phyloP scores from a whole-genome alignment of 2,113 vertebrate genomes.

The Solea solea region DNA sequence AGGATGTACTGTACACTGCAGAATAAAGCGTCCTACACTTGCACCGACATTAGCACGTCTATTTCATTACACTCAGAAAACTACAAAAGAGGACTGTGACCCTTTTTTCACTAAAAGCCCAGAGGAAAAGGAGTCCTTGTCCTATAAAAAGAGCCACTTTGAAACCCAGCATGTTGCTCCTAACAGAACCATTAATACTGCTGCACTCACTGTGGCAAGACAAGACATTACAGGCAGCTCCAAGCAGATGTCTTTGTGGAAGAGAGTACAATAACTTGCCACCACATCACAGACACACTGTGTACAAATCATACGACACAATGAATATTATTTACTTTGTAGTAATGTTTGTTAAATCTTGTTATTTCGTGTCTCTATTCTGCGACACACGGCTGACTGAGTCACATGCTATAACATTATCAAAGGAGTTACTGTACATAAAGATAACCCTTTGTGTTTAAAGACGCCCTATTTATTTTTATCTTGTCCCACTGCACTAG shows the following conservation, averaged over 20 bases:
- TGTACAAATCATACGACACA: too few species aligned
- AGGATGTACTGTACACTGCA: constrained; percentile 28
- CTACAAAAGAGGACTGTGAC: constrained; percentile 67
- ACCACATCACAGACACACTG: not conserved
- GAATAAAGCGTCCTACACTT: constrained; percentile 21
- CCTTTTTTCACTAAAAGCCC: constrained; percentile 78
- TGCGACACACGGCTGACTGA: too few species aligned
- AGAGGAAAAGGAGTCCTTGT: constrained; percentile 83
- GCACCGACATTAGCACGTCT: constrained; percentile 52
- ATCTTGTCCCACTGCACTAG: constrained; percentile 44
- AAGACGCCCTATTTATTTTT: constrained; percentile 55
- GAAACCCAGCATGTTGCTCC: constrained; percentile 74
- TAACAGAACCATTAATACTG: constrained; percentile 63
- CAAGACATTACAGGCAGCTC: constrained; percentile 59
- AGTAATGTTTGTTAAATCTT: too few species aligned
- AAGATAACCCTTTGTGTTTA: constrained; percentile 35
- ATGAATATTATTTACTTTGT: too few species aligned
- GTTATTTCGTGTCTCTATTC: too few species aligned
- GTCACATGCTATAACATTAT: not conserved
- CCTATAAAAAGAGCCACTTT: constrained; percentile 83
- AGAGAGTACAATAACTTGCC: not conserved
- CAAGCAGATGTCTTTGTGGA: constrained; percentile 8
- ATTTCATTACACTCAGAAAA: constrained; percentile 66
- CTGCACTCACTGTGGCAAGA: constrained; percentile 42
- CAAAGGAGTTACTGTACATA: constrained; percentile 9